Base-by-base conservation (phyloP, 2,113 vertebrate species). In the Strix uralensis region DNA sequence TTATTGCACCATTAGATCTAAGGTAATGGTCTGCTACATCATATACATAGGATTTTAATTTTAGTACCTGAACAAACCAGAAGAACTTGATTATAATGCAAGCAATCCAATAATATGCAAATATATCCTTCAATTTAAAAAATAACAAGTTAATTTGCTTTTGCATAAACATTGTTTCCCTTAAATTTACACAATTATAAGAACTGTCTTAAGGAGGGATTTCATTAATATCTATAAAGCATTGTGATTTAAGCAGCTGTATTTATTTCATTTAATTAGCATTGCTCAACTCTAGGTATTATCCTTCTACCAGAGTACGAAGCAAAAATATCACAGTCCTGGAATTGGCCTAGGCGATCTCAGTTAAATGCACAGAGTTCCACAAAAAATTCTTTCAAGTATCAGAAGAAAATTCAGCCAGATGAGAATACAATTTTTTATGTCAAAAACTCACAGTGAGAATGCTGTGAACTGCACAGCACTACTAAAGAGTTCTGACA, bases 401-500 rank as follows among this genome's bases (percentile, higher is more conserved):
- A 79, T 84, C 30, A 65, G 54, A 55, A 74, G 61, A 36, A 82
- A 94, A 87, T 15, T 3, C 27, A 77, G 88, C 34, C 94, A 91
- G 55, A 95, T 69, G 63, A 93, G 92, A 92, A 93, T 12, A 15
- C 16, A 80, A 65, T n/a, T 94, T 69, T 75, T 72, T 9, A 61
- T 65, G 90, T 97, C 96, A 94, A 79, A 96, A 94, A 23, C 47
- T 61, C 72, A n/a, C 77, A 75, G n/a, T 40, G 90, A 54, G 23
- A 47, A 52, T 13, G 29, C 79, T 82, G 70, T n/a, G 62, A 98
- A 82, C 77, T 49, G 82, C 65, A 81, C 8, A 73, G 55, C 52
- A 65, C 85, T 57, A 67, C 22, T 96, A 97, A 97, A 40, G 77
- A 92, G 86, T 95, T 96, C 29, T 96, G 96, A 97, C 96, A 89